Conservation (phyloP, 2,888 invertebrate genomes). For the Stenodema calcarata region DNA sequence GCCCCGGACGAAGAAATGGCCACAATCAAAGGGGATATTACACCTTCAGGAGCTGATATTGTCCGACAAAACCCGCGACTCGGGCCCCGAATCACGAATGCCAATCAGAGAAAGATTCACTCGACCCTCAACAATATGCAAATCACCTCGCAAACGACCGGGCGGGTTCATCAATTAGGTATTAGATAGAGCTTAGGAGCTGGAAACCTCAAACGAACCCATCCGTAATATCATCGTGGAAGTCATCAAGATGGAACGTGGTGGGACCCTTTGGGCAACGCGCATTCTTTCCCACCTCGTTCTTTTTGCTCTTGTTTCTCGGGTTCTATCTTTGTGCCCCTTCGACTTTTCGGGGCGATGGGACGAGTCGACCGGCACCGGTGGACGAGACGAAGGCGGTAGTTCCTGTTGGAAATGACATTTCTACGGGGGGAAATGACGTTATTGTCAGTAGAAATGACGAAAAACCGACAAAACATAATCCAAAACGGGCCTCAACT, state of each 20-base stretch:
- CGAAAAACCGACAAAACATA: no score
- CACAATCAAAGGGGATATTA: background rate
- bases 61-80: background rate
- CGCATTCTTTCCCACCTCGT: background rate
- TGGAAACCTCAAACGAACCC: background rate
- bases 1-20: no score
- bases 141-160: background rate
- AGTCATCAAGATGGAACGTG: background rate
- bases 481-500: no score
- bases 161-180: background rate
- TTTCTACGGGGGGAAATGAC: no score
- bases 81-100: background rate
- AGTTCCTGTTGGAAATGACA: no score
- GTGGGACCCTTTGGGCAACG: slow-evolving; percentile 2
- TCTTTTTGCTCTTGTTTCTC: background rate
- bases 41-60: background rate
- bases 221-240: background rate
- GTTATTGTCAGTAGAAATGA: no score
- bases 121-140: background rate
- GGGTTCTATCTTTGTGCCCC: background rate
- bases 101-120: background rate
- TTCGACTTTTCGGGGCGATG: background rate
- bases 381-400: no score
- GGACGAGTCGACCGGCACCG: no score
- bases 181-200: background rate